phyloP scores from a whole-genome alignment of 2,113 vertebrate species.

The Xyliphius kryptos region DNA sequence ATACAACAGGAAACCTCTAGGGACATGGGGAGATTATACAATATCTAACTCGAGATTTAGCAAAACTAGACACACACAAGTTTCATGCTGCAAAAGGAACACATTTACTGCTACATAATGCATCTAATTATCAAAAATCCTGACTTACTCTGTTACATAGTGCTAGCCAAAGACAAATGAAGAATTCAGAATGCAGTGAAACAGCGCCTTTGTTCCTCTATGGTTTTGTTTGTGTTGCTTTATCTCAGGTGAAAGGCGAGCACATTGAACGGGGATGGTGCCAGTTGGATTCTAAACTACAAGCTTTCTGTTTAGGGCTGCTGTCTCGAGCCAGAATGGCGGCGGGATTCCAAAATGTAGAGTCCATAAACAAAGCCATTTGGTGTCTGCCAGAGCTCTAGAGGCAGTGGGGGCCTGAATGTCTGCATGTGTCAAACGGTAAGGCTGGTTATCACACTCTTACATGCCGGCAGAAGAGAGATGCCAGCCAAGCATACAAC shows the following conservation, averaged over 20 bases:
- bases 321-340: slow-evolving; percentile 33
- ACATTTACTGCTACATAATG: too few species aligned
- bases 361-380: slow-evolving; percentile 48
- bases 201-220: slow-evolving; percentile 7
- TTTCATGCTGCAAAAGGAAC: too few species aligned
- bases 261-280: slow-evolving; percentile 10
- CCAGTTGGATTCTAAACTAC: slow-evolving; percentile 31
- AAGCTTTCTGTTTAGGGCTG: slow-evolving; percentile 33
- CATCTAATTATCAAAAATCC: too few species aligned
- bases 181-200: too few species aligned
- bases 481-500: slow-evolving; percentile 53
- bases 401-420: slow-evolving; percentile 35
- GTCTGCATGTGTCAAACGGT: slow-evolving; percentile 51
- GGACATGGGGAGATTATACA: too few species aligned
- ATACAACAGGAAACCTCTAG: too few species aligned
- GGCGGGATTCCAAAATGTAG: slow-evolving; percentile 40
- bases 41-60: too few species aligned
- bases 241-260: slow-evolving; percentile 39
- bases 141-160: too few species aligned
- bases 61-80: too few species aligned
- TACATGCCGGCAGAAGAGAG: slow-evolving; percentile 54
- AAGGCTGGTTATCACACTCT: slow-evolving; percentile 57
- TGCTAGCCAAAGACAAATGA: too few species aligned
- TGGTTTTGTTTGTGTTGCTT: slow-evolving; percentile 9
- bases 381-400: slow-evolving; percentile 51